phyloP scores from a whole-genome alignment of 1,140 invertebrate species.

The Drosophila littoralis region DNA sequence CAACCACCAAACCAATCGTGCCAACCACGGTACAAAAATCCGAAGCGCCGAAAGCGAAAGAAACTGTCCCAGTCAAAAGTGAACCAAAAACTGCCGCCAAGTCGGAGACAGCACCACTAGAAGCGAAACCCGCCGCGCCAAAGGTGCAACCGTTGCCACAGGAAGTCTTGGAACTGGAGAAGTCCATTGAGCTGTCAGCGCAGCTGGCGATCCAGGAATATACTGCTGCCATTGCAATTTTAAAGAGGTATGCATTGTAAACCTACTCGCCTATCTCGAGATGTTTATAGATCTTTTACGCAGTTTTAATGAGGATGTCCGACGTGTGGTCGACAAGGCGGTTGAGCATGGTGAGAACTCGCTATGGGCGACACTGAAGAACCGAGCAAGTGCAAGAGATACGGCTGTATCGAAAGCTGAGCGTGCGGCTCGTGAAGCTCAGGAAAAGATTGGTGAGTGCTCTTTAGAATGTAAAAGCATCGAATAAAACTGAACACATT shows the following conservation, averaged over 20 bases:
- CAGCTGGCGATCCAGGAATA: conserved; percentile 86
- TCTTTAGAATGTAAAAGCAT: not conserved
- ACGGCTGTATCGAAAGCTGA: conserved; percentile 85
- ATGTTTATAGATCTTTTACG: not conserved
- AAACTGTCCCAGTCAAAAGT: conserved; percentile 15
- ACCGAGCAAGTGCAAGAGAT: conserved; percentile 86
- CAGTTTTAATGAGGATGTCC: conserved; percentile 87
- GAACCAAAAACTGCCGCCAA: conserved; percentile 26
- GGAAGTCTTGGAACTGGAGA: conserved; percentile 86
- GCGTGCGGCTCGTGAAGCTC: conserved; percentile 80
- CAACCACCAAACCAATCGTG: conserved; percentile 1
- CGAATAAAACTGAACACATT: not conserved
- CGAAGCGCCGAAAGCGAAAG: conserved; percentile 33
- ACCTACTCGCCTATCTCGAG: not conserved
- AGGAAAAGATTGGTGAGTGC: conserved; percentile 70
- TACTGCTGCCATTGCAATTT: conserved; percentile 85
- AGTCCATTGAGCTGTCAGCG: conserved; percentile 85
- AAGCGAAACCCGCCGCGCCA: conserved; percentile 6
- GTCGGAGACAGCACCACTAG: conserved; percentile 3
- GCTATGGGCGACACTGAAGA: conserved; percentile 87
- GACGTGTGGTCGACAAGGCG: conserved; percentile 86
- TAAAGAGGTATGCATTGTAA: conserved; percentile 75
- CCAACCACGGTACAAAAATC: conserved; percentile 6
- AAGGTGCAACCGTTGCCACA: conserved; percentile 54
- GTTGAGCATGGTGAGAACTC: conserved; percentile 85